A percentile compares a stretch with the other conserved stretches of the same genome.
phyloP scores from a whole-genome alignment of 2,113 vertebrate genomes.

The Neopipo cinnamomea region DNA sequence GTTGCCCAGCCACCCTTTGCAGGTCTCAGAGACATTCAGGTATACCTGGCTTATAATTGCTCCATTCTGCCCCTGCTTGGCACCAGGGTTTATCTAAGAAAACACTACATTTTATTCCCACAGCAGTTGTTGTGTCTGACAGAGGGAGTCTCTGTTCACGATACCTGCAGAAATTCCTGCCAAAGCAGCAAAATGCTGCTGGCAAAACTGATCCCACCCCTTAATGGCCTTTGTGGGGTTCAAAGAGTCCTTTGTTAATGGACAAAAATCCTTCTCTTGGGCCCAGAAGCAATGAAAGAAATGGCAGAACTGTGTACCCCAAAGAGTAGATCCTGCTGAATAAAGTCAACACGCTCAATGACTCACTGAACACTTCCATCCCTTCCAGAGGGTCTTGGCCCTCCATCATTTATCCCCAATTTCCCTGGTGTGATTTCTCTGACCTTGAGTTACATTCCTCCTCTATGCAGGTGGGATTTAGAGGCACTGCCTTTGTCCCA shows the following conservation, averaged over 20 bases:
- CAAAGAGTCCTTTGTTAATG: neutral
- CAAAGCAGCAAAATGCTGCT: neutral
- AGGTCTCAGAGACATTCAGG: neutral
- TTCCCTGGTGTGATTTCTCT: neutral
- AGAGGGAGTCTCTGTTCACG: neutral
- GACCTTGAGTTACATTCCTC: neutral
- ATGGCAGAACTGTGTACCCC: neutral
- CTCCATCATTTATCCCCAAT: neutral
- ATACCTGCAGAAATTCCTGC: neutral
- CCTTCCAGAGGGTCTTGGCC: neutral
- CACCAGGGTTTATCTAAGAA: neutral
- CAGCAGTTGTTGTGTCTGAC: neutral
- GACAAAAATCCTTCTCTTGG: neutral
- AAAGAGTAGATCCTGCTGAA: neutral
- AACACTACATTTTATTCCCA: neutral
- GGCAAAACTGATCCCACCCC: neutral
- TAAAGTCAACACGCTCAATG: neutral
- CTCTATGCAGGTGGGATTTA: neutral
- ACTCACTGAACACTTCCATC: neutral
- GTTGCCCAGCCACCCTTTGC: neutral
- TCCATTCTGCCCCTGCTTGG: neutral
- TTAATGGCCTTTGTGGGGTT: neutral
- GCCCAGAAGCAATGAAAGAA: neutral
- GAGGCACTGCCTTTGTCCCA: rapidly evolving
- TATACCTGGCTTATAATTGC: neutral